A percentile compares a stretch with the other conserved stretches of the same genome.
phyloP scores from a whole-genome alignment of 2,888 invertebrate species.

The Oscheius sp. region DNA sequence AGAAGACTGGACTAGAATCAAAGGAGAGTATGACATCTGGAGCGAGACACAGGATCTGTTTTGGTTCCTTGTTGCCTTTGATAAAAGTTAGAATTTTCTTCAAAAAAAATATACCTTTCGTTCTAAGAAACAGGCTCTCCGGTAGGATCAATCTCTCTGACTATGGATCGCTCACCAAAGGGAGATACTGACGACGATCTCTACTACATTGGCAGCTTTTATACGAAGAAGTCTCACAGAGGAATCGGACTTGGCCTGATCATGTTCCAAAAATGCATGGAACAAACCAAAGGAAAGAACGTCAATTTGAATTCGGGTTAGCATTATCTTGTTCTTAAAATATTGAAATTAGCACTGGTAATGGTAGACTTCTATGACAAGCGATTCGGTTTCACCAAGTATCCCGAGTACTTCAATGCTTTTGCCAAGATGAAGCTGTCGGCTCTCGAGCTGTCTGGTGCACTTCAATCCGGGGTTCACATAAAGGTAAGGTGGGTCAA shows the following conservation, averaged over 20 bases:
- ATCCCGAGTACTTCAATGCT: constrained; percentile 21
- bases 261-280: constrained; percentile 19
- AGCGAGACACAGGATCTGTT: constrained; percentile 7
- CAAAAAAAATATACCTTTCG: background rate
- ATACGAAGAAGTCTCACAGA: constrained; percentile 14
- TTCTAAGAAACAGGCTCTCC: constrained; percentile 9
- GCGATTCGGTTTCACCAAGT: constrained; percentile 16
- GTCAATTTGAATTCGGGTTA: constrained; percentile 24
- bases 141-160: constrained; percentile 24
- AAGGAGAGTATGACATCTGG: constrained; percentile 30
- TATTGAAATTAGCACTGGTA: background rate
- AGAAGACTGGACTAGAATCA: constrained; percentile 17
- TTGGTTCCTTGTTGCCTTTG: constrained; percentile 20
- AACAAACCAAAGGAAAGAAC: constrained; percentile 14
- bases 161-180: constrained; percentile 22
- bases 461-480: background rate
- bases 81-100: background rate
- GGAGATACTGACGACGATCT: constrained; percentile 13
- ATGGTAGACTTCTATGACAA: constrained; percentile 26
- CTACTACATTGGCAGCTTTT: constrained; percentile 30
- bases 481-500: background rate
- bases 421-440: constrained; percentile 2
- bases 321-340: background rate
- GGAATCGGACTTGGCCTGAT: constrained; percentile 22
- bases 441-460: background rate